Evolutionary conservation across 1,140 invertebrate genomes (phyloP).

Genomic region (Leptinotarsa undecemlineata): DNA sequence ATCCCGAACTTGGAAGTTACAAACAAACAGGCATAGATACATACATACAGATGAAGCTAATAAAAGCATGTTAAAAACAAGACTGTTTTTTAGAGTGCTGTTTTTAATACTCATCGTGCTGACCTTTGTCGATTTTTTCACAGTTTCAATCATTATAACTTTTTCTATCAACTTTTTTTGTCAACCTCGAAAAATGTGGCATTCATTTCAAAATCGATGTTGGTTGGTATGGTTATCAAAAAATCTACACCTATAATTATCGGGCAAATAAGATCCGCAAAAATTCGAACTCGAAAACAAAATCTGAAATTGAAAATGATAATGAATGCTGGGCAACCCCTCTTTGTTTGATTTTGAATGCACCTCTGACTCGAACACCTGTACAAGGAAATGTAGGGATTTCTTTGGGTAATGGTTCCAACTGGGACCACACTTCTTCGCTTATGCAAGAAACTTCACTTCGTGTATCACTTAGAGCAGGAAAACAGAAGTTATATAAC

Average conservation of each 20-base stretch:
- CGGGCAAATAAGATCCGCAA: background rate
- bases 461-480: constrained; percentile 4
- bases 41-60: no score
- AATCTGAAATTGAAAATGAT: background rate
- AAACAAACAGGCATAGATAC: no score
- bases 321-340: background rate
- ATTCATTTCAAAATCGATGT: constrained; percentile 1
- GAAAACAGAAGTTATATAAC: constrained; percentile 7
- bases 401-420: background rate
- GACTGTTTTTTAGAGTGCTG: background rate
- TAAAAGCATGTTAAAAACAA: no score
- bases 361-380: background rate
- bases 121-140: background rate
- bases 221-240: constrained; percentile 8
- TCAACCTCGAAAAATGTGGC: background rate
- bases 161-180: background rate
- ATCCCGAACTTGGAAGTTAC: no score
- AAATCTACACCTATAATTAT: constrained; percentile 14
- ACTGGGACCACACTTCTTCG: constrained; percentile 9
- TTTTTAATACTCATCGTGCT: background rate
- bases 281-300: constrained; percentile 4
- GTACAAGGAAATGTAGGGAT: constrained; percentile 12
- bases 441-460: constrained; percentile 12
- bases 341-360: constrained; percentile 14
- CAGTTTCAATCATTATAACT: background rate